Percentiles rank a stretch among this genome's conserved stretches.
Conservation (phyloP, 2,113 vertebrate species). For the Paracanthobrama guichenoti region DNA sequence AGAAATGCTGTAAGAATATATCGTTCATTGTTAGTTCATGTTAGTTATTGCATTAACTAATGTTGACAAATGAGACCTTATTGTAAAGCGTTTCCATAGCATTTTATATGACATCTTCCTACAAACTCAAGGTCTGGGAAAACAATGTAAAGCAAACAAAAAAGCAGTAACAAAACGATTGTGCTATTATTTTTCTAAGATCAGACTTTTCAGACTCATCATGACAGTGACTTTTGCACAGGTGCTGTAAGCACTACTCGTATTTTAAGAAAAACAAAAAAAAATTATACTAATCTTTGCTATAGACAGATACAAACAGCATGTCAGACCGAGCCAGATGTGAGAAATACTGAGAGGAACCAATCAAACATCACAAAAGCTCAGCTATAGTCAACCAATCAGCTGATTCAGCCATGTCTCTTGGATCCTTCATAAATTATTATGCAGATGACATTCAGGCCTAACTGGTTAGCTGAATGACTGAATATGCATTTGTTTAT, state of each 20-base stretch:
- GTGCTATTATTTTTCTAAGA: neutral
- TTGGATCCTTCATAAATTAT: neutral
- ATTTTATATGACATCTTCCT: no score
- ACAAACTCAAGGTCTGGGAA: neutral
- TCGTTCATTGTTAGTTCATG: no score
- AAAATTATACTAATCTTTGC: neutral
- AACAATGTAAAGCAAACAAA: neutral
- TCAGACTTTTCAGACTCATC: neutral
- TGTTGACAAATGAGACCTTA: no score
- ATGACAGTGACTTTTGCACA: neutral
- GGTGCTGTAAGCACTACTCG: neutral
- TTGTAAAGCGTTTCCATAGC: no score
- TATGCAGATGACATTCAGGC: slow-evolving; percentile 3
- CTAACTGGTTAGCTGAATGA: neutral
- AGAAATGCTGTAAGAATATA: no score
- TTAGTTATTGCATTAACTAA: no score
- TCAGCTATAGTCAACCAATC: neutral
- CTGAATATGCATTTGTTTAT: neutral
- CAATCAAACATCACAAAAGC: neutral
- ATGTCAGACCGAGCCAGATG: neutral
- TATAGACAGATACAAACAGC: neutral
- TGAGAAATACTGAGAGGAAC: neutral
- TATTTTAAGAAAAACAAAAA: neutral
- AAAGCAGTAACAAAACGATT: neutral
- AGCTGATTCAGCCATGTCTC: neutral